These are phyloP conservation scores for Drosophila neoperkinsi DNA, from an alignment of 2,888 invertebrate genomes.

Conservation along the genomic window DNA sequence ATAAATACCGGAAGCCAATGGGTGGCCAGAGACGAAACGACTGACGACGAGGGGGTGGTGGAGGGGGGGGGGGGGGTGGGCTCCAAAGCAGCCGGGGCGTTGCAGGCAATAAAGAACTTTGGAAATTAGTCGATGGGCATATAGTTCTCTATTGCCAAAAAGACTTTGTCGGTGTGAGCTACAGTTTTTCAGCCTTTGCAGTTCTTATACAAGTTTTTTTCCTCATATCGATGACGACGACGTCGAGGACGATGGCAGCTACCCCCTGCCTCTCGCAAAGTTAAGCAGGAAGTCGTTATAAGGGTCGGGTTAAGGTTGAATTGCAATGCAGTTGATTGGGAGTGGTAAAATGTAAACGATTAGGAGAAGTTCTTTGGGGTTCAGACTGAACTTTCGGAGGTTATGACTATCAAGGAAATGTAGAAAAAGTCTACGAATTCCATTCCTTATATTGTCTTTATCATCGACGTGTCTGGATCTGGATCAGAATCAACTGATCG, in stretches of 20 bases:
- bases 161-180: conserved; percentile 33
- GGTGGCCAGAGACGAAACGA: conserved; percentile 2
- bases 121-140: conserved; percentile 74
- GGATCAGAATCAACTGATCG: neutral
- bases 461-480: neutral
- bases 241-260: conserved; percentile 9
- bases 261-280: conserved; percentile 39
- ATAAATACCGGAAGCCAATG: conserved; percentile 82
- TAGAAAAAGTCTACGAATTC: neutral
- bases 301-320: conserved; percentile 54
- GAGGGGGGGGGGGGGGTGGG: no score
- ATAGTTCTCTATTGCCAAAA: conserved; percentile 35
- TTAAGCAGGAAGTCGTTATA: conserved; percentile 80
- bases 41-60: neutral
- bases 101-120: conserved; percentile 81
- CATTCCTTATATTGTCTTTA: neutral
- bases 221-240: conserved; percentile 62
- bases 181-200: conserved; percentile 44
- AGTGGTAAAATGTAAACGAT: conserved; percentile 15
- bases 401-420: conserved; percentile 10
- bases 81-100: conserved; percentile 54
- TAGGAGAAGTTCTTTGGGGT: conserved; percentile 8
- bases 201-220: conserved; percentile 52
- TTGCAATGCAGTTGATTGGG: conserved; percentile 41
- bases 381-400: neutral